Conservation (phyloP, 2,888 invertebrate species). For the Tolmerus cingulatus region DNA sequence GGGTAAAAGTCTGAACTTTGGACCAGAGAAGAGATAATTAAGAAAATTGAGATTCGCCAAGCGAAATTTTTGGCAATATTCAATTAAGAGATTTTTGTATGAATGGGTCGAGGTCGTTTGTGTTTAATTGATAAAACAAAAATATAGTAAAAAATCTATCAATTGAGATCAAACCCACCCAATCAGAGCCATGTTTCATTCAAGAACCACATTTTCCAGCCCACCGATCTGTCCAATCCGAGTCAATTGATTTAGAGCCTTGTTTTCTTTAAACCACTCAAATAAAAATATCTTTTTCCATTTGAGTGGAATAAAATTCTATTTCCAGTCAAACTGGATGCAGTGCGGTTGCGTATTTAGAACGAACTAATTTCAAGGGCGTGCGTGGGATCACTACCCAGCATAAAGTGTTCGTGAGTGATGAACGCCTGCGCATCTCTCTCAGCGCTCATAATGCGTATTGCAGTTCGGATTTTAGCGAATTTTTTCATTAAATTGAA, state of each 20-base stretch:
- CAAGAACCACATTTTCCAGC: not conserved
- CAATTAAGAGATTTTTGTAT: not conserved
- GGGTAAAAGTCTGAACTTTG: not conserved
- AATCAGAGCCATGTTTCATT: not conserved
- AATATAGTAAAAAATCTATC: not conserved
- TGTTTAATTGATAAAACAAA: not conserved
- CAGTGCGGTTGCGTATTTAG: not conserved
- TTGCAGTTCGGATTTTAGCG: not conserved
- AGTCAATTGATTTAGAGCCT: not conserved
- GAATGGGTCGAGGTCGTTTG: not conserved
- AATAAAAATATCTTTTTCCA: not conserved
- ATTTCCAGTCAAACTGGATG: not conserved
- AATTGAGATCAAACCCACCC: not conserved
- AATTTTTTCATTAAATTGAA: not conserved
- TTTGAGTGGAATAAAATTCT: not conserved
- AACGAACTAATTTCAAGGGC: not conserved
- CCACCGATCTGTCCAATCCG: not conserved
- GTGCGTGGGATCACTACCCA: not conserved
- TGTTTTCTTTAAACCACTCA: not conserved
- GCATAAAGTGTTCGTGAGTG: conserved; percentile 1
- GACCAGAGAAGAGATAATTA: not conserved
- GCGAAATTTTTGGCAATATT: not conserved
- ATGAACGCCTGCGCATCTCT: conserved; percentile 6
- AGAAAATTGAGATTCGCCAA: not conserved
- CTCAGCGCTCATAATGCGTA: not conserved